Base-by-base conservation (phyloP, 1,140 invertebrate species). In the Tetramorium simillimum region DNA sequence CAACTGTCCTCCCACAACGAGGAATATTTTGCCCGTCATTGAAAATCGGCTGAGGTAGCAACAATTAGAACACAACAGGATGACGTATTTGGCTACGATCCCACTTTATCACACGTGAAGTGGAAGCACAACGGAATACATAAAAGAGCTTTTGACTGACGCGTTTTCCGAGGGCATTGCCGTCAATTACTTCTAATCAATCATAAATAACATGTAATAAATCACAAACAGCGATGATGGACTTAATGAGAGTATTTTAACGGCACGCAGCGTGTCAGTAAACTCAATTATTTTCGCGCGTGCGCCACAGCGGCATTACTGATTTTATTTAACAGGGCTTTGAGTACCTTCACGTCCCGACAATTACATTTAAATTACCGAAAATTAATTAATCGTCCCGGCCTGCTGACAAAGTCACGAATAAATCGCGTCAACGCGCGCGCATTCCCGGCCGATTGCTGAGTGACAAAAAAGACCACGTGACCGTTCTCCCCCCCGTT, bases 171-270 rank as follows among this genome's bases (percentile, higher is more conserved):
- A 60, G 60, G 24, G 56, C 14, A 60, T 73, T 60, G 40, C 56
- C 53, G n/a, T 75, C 69, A 24, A 82, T 73, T 75, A 60, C 40
- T 84, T 84, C 56, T 84, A 73, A 84, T 84, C 69, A 62, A 84
- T 84, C 80, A 84, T 73, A 49, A 73, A 84, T 84, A 73, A 84
- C 80, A 40, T 73, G 43, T 49, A 84, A 84, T 84, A 84, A 84
- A 84, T 84, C 80, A 73, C 28, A 84, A 84, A 84, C 69, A 84
- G 28, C 28, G 65, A 28, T 73, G 18, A 33, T 73, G 53, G 21
- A 75, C 43, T 72, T 60, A 60, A 84, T 84, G 40, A 75, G 51
- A 75, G 53, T 84, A 84, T 24, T 82, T 82, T 82, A 82, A 70
- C 51, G 37, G 18, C 37, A 46, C 67, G 51, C 53, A 24, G 40